Base-by-base conservation (phyloP, 2,113 vertebrate genomes). In the Lamprologus speciosus region DNA sequence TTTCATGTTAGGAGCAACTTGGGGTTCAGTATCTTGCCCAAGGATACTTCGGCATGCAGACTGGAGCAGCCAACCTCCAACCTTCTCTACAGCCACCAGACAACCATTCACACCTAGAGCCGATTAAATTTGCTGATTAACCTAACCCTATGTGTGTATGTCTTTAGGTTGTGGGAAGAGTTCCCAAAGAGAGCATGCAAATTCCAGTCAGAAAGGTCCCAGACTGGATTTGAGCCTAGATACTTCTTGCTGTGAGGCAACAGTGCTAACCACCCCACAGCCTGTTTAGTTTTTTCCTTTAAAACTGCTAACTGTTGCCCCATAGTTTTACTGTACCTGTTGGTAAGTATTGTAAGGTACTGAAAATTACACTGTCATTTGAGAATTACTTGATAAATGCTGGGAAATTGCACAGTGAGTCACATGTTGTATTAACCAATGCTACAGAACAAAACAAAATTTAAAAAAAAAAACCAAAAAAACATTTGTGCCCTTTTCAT, bases 401-500 rank as follows among this genome's bases (percentile, higher is more conserved):
- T 78, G 26, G 73, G 26, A 19, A 78, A 78, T 78, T 33, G 4
- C 17, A 51, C 45, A 51, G 47, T 51, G 17, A 78, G 26, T 50
- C 26, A 51, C 17, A 33, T 28, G 45, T 33, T 51, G 45, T 51
- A 51, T 51, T 51, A 78, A n/a, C 26, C 3, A n/a, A 31, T 51
- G 45, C 45, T 51, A 78, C 10, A 50, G 45, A 51, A 51, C 35
- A 7, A 70, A 70, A 21, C 7, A 11, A 47, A 42, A 40, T 2
- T 2, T n/a, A n/a, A 1, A 8, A 33, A 1, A 7, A 23, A 53
- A 28, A 14, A 2, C 6, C 1, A 1, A 3, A 85, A 2, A n/a
- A 85, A n/a, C 33, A 60, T 65, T 87, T 94, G 88, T 94, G 93
- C 92, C 90, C 87, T 89, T 91, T 78, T 94, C 94, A 95, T 94